Evolutionary conservation across 1,140 invertebrate genomes (phyloP), one percentile per base, ranked within the genome.

Genomic region (Pseudomyrmex gracilis): DNA sequence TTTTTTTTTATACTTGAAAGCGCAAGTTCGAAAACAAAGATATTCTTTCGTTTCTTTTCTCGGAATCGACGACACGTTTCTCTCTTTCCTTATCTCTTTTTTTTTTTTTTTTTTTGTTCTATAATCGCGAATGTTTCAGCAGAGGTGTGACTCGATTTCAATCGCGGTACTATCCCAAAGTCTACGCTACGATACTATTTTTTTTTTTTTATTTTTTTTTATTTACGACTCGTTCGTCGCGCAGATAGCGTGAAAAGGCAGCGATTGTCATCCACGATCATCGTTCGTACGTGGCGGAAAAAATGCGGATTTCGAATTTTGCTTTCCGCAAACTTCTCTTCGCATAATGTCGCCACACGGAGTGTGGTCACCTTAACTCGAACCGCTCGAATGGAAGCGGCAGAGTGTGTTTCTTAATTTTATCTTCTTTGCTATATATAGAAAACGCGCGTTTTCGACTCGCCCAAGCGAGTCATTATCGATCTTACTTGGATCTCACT

Each of bases 131-230:
- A 55, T 58, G 15, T 24, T 57, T 60, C n/a, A 57, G 8, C n/a
- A n/a, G n/a, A n/a, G n/a, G n/a, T n/a, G n/a, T 53, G 34, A 66
- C 24, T 77, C 49, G 24, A 80, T 80, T 80, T 70, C n/a, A 80
- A 80, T 80, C 66, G n/a, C 45, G 70, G 3, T 71, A 80, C n/a
- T 80, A 57, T 10, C 22, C 3, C 55, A 20, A 34, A 68, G 20
- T 58, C 20, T 78, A 68, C 47, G n/a, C 7, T 58, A 70, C 34
- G 53, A 8, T 71, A 47, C 43, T 70, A 17, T 47, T 34, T 77
- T 34, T 10, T 9, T 3, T 1, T 47, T 47, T 8, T 58, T 24
- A 20, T 68, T 9, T n/a, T n/a, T n/a, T 47, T 7, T 2, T 15
- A n/a, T 45, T 70, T 12, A 17, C 53, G 20, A 58, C 45, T 78